Base-by-base conservation (phyloP, 2,888 invertebrate species). In the Pristionchus maxplancki region DNA sequence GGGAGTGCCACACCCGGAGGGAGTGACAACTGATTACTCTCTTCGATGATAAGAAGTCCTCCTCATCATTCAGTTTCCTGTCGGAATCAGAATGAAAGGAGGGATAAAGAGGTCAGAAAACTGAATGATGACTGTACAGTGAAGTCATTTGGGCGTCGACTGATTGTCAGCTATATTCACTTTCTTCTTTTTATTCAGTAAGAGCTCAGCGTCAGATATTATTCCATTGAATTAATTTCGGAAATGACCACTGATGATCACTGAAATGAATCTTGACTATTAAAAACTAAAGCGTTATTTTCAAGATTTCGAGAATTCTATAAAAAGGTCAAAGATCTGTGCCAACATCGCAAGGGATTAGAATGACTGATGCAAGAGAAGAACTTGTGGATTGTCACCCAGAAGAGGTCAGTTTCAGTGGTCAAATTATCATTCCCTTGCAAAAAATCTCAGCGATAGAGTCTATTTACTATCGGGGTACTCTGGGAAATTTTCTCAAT, bases 31-130 rank as follows among this genome's bases (percentile, higher is more conserved):
- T 74, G 40, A 74, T 20, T 40, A 34, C 58, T 58, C 1, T 31
- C 64, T 40, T 28, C 37, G 9, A 40, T 40, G 74, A 74, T 74
- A 74, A 74, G 74, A 28, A 40, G 6, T 9, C 17, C 20, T 11
- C 40, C 11, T 40, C 74, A 74, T 74, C 74, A 74, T 74, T 74
- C 74, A 40, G 9, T 40, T 74, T 74, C 74, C 74, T 74, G 74
- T 74, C 74, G 40, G 37, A 74, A 9, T 40, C 40, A 20, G 40
- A 24, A 1, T 74, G 74, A 74, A 40, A 40, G 74, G 17, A 13
- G 20, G 74, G 74, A 58, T 58, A 58, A n/a, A 40, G 74, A 74
- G 64, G 74, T 74, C 74, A 74, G 74, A 37, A 37, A 40, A 74
- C 37, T 28, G 40, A 74, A 40, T 74, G 74, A 74, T 74, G 74